phyloP scores from a whole-genome alignment of 2,113 vertebrate genomes.

The Oenanthe melanoleuca region DNA sequence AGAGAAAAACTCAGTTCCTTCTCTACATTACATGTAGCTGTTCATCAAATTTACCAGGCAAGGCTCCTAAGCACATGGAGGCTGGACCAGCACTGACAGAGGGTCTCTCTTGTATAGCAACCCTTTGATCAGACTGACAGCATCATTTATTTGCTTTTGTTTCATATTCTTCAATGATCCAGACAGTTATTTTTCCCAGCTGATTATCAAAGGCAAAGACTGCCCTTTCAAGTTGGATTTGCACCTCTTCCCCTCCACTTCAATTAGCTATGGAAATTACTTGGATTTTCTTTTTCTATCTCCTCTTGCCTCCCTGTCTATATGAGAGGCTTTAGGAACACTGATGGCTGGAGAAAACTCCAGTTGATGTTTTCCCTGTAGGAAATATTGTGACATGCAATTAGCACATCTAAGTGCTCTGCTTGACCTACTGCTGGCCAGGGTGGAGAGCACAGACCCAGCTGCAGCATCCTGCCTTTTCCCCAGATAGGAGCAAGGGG shows the following conservation, averaged over 20 bases:
- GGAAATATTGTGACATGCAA: neutral
- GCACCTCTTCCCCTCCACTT: neutral
- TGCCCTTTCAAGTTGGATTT: slow-evolving; percentile 42
- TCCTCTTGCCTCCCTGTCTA: neutral
- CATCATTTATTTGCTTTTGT: slow-evolving; percentile 22
- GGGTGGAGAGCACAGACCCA: neutral
- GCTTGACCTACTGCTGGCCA: neutral
- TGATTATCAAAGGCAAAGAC: neutral
- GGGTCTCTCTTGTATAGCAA: neutral
- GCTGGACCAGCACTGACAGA: neutral
- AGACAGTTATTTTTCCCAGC: slow-evolving; percentile 5
- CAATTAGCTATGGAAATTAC: slow-evolving; percentile 4
- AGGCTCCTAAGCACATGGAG: neutral
- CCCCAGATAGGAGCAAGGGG: neutral
- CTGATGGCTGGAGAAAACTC: neutral
- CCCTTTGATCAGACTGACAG: slow-evolving; percentile 30
- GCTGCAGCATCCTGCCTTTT: neutral
- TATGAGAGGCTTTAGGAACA: neutral
- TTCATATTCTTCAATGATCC: neutral
- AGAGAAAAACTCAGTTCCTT: slow-evolving; percentile 12
- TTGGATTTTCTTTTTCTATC: neutral
- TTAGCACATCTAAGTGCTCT: neutral
- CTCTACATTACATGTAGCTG: neutral
- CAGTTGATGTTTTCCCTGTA: neutral
- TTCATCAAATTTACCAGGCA: neutral